phyloP scores from a whole-genome alignment of 2,797 vertebrate species.

The Hafferia zeledoni region DNA sequence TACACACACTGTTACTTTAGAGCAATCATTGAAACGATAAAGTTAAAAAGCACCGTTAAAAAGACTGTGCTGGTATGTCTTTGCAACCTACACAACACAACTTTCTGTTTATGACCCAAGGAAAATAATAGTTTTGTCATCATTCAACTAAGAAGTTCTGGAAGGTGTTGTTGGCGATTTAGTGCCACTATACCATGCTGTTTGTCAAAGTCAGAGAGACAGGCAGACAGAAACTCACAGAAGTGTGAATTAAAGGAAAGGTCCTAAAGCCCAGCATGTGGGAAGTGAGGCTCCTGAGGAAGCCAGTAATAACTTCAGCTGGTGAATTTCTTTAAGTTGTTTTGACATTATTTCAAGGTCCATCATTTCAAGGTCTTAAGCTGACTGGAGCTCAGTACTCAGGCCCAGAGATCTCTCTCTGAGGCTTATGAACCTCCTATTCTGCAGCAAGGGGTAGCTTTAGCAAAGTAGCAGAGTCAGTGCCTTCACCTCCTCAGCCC shows the following conservation, averaged over 20 bases:
- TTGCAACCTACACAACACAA: not conserved
- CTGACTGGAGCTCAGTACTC: not conserved
- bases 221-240: not conserved
- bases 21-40: not conserved
- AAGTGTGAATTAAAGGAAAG: not conserved
- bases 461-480: not conserved
- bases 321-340: not conserved
- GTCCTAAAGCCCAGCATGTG: not conserved
- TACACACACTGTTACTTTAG: not conserved
- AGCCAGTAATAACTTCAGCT: not conserved
- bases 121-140: not conserved
- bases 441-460: not conserved
- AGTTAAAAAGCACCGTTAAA: not conserved
- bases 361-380: not conserved
- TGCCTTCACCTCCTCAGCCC: not conserved
- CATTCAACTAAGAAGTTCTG: not conserved
- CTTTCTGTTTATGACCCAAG: not conserved
- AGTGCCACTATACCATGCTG: rapidly evolving
- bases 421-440: not conserved
- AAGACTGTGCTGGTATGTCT: not conserved
- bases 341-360: not conserved
- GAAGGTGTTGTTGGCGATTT: not conserved
- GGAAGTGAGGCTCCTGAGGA: not conserved
- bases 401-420: not conserved
- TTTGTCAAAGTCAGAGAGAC: not conserved